phyloP scores from a whole-genome alignment of 2,888 invertebrate genomes.

The Graphium colonna region DNA sequence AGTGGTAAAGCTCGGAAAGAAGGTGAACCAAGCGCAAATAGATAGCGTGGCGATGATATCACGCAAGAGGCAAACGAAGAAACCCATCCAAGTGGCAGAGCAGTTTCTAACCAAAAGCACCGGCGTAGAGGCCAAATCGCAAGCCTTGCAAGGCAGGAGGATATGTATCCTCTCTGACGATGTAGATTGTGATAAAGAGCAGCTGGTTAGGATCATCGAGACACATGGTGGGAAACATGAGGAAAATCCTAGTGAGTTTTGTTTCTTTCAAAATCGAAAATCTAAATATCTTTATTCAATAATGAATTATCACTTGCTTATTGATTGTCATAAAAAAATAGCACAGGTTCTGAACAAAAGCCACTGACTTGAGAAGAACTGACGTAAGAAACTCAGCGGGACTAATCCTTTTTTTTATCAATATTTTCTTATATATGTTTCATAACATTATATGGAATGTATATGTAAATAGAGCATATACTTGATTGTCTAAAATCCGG shows the following conservation, averaged over 20 bases:
- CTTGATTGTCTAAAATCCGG: no score
- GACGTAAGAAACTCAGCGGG: no score
- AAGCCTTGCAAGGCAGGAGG: conserved; percentile 51
- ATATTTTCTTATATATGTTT: no score
- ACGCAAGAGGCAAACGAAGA: conserved; percentile 44
- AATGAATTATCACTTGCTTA: no score
- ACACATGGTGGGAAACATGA: conserved; percentile 61
- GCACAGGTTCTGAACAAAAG: no score
- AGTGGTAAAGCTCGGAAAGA: conserved; percentile 55
- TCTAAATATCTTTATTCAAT: no score
- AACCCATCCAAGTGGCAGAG: conserved; percentile 47
- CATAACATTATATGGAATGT: no score
- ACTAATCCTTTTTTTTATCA: no score
- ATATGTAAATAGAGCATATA: no score
- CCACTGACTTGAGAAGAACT: no score
- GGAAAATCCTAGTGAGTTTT: conserved; percentile 50
- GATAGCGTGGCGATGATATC: conserved; percentile 33
- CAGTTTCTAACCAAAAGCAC: conserved; percentile 42
- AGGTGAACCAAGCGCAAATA: conserved; percentile 46
- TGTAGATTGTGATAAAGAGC: conserved; percentile 47
- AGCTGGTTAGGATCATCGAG: conserved; percentile 50
- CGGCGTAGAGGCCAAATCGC: conserved; percentile 44
- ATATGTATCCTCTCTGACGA: conserved; percentile 60
- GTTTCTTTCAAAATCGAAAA: no score
- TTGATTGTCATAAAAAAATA: no score